Evolutionary conservation across 2,113 vertebrate genomes (phyloP).

Genomic region (Coracopsis vasa): DNA sequence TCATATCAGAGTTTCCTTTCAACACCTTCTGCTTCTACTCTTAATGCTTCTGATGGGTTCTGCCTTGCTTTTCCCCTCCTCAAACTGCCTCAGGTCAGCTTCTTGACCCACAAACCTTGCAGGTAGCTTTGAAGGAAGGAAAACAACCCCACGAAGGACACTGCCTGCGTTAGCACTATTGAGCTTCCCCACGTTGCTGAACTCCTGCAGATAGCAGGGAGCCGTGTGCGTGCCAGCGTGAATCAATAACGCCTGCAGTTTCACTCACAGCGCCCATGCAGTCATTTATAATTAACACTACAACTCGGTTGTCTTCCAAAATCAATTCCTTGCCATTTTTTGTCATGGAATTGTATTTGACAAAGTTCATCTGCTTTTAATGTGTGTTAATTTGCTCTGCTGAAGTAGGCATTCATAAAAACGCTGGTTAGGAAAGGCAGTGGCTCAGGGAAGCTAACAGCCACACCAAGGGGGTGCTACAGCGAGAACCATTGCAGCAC

Average conservation of each 20-base stretch:
- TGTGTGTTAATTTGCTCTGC: background rate
- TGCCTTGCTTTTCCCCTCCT: background rate
- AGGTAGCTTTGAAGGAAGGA: background rate
- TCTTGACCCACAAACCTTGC: background rate
- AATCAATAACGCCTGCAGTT: background rate
- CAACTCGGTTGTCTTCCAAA: conserved; percentile 1
- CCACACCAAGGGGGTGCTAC: rapidly evolving
- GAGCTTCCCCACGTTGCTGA: background rate
- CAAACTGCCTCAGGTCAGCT: background rate
- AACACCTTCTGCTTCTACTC: background rate
- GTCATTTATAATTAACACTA: conserved; percentile 54
- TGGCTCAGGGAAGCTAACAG: background rate
- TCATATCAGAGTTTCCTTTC: background rate
- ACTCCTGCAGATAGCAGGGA: background rate
- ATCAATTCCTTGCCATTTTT: conserved; percentile 36
- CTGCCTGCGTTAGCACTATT: background rate
- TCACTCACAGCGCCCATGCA: background rate
- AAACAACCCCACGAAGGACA: background rate
- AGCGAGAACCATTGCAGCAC: background rate
- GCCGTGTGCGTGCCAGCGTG: background rate
- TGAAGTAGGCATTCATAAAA: background rate
- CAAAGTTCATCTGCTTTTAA: conserved; percentile 33
- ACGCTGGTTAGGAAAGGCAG: background rate
- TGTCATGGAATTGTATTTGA: conserved; percentile 26
- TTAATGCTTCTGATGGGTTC: background rate